phyloP scores from a whole-genome alignment of 2,113 vertebrate species.

The Salvelinus fontinalis region DNA sequence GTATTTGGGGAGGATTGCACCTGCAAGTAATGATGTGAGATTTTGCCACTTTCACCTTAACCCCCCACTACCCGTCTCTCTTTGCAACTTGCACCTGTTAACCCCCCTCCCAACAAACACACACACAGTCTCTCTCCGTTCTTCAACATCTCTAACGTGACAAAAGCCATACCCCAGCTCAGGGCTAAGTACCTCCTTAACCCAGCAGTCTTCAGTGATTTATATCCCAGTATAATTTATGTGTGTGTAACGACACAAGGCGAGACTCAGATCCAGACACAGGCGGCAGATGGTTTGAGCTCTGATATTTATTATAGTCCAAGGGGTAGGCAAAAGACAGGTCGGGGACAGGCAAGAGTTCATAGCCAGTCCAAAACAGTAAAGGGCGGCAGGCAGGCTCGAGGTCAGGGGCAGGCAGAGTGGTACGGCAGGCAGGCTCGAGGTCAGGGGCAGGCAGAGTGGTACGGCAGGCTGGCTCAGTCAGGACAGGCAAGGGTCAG shows the following conservation, averaged over 20 bases:
- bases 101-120: conserved; percentile 29
- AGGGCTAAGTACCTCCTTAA: conserved; percentile 57
- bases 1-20: conserved; percentile 51
- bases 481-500: too few species aligned
- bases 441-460: too few species aligned
- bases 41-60: conserved; percentile 39
- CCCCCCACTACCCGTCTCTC: conserved; percentile 15
- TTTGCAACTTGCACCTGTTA: conserved; percentile 53
- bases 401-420: too few species aligned
- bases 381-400: too few species aligned
- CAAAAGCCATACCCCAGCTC: conserved; percentile 29
- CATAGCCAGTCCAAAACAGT: too few species aligned
- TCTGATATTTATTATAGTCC: too few species aligned
- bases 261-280: too few species aligned
- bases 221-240: conserved; percentile 36
- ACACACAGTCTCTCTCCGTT: conserved; percentile 11
- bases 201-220: conserved; percentile 37
- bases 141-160: conserved; percentile 17
- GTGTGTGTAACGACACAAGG: conserved; percentile 1
- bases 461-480: too few species aligned
- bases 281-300: too few species aligned
- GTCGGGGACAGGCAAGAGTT: too few species aligned
- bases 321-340: too few species aligned
- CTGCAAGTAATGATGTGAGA: conserved; percentile 67
- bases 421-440: too few species aligned